Evolutionary conservation across 2,113 vertebrate species (phyloP), one percentile per base, ranked within the genome.

Genomic region (Nematolebias whitei): DNA sequence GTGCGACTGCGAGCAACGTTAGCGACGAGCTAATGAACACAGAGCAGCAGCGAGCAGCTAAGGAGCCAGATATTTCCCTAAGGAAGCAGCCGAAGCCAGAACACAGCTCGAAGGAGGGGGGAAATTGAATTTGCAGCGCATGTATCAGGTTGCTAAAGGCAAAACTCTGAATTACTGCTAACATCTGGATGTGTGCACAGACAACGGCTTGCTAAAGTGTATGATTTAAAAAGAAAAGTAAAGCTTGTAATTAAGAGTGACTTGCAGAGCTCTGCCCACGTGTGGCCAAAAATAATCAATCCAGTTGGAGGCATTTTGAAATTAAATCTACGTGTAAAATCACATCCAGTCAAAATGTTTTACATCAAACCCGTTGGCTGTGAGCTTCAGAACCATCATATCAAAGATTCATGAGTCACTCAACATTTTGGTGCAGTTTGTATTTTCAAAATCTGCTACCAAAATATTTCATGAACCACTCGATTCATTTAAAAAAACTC

Each of bases 111-210:
- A 24, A 62, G 47, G 39, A 51, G 57, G 35, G 51, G 0, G 14
- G 19, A 62, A 47, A 58, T 57, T 15, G 24, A 14, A 32, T 48
- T 14, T 53, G 15, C 14, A 54, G 19, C 12, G 49, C 15, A 20
- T 2, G 4, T 38, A 9, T 45, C n/a, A n/a, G 14, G 24, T 55
- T 48, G 41, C 61, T 38, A 16, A 24, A 40, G 51, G 52, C 22
- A 54, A 51, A 15, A 47, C 45, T 72, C 35, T 12, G 59, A 63
- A 68, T 64, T 18, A 45, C 53, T 38, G n/a, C 44, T 0, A 64
- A 49, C 56, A 47, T 50, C 23, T 64, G 61, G n/a, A 4, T 59
- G 5, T 54, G 43, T 16, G n/a, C 44, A 68, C 4, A 0, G 45
- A 41, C 47, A 57, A 51, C 38, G 49, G 10, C 50, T 50, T 20